A percentile compares a stretch with the other conserved stretches of the same genome.
Conservation (phyloP, 2,113 vertebrate genomes). For the Tachysurus vachellii region DNA sequence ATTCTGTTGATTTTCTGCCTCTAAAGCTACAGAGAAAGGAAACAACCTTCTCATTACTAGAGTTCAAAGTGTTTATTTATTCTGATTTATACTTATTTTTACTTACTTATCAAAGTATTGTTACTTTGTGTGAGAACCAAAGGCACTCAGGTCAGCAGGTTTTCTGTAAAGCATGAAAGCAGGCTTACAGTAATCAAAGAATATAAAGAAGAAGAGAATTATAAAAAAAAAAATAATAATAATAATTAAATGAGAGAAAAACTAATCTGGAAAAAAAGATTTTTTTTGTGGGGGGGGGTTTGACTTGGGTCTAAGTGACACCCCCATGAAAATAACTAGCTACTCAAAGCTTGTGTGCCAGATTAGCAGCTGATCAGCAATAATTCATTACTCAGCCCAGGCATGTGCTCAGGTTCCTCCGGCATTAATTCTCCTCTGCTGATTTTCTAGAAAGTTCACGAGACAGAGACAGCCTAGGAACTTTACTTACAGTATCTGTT, state of each 20-base stretch:
- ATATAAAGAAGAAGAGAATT: not conserved
- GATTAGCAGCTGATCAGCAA: not conserved
- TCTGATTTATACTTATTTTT: too few species aligned
- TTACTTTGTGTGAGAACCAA: not conserved
- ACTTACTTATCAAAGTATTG: too few species aligned
- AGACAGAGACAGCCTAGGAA: not conserved
- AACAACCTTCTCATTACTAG: not conserved
- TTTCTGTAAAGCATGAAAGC: not conserved
- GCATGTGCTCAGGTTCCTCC: conserved; percentile 29
- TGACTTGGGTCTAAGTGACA: not conserved
- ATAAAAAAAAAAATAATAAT: too few species aligned
- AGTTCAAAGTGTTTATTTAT: not conserved
- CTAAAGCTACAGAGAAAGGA: not conserved
- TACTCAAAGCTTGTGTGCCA: conserved; percentile 9
- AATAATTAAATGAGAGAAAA: not conserved
- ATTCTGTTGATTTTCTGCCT: not conserved
- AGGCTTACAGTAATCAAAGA: not conserved
- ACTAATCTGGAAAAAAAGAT: not conserved
- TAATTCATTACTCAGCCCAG: conserved; percentile 62
- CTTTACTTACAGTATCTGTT: conserved; percentile 18
- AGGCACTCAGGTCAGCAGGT: not conserved
- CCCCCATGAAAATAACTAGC: not conserved
- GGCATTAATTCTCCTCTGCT: conserved; percentile 35
- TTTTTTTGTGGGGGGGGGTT: too few species aligned
- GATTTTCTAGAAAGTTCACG: conserved; percentile 6